Evolutionary conservation across 2,888 invertebrate genomes (phyloP), one percentile per base, ranked within the genome.

Genomic region (Andrena flavipes): DNA sequence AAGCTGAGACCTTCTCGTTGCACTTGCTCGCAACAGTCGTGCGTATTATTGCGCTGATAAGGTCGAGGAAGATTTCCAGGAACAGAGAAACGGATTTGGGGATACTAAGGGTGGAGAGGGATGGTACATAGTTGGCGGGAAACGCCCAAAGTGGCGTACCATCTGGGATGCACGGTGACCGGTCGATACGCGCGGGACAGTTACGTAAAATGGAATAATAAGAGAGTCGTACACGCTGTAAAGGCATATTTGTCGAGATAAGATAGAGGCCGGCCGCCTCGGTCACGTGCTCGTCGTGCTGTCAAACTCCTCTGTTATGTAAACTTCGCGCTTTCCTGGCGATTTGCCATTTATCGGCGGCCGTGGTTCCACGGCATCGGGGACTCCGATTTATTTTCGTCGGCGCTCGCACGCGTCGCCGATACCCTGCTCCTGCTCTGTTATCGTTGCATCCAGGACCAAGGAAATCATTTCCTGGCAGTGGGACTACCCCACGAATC

Each of bases 261-360:
- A 92, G 92, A 91, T 91, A 91, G 87, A 87, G 84, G 82, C 71
- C 76, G 84, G 80, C 33, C 74, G 82, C 33, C 74, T 64, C 70
- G 83, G 87, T 92, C 93, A 93, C 92, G 93, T 92, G 93, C 87
- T 91, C 89, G 79, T 76, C 87, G 84, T 86, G 87, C 92, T 93
- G 93, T 93, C 93, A 93, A 93, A 93, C 91, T 91, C 88, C 78
- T 91, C 89, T 92, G 92, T 93, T 93, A 93, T 93, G 93, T 93
- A 93, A 93, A 93, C 92, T 92, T 91, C 86, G 90, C 89, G 88
- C 87, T 91, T 89, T 88, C 77, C 87, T 92, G 93, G 92, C 91
- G 71, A 83, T 73, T 79, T 82, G 92, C 91, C 93, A 91, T 90
- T 80, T 84, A 85, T 88, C 81, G 76, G 62, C 82, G 76, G 69